Evolutionary conservation across 2,797 vertebrate genomes (phyloP).

Genomic region (Myripristis murdjan): DNA sequence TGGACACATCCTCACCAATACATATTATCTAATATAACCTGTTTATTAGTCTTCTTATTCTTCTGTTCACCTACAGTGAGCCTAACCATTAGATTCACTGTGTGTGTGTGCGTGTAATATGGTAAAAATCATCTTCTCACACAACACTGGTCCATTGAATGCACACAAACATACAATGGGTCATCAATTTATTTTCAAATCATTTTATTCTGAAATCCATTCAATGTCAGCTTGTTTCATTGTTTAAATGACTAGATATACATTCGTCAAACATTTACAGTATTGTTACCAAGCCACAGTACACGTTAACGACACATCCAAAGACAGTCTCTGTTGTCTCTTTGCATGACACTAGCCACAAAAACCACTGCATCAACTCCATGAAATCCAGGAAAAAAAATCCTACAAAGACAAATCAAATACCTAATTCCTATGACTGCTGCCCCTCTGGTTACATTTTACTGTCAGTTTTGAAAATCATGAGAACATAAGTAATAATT

Average conservation of each 20-base stretch:
- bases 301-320: constrained; percentile 76
- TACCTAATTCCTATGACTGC: constrained; percentile 67
- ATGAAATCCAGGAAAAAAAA: constrained; percentile 43
- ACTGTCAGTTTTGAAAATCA: constrained; percentile 44
- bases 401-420: constrained; percentile 40
- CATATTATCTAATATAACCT: no score
- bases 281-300: constrained; percentile 81
- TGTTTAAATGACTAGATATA: constrained; percentile 83
- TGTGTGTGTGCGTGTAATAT: background rate
- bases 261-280: constrained; percentile 86
- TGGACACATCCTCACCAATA: no score
- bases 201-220: constrained; percentile 85
- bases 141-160: background rate
- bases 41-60: no score
- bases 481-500: constrained; percentile 30
- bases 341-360: constrained; percentile 66
- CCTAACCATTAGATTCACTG: no score
- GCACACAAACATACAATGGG: constrained; percentile 7
- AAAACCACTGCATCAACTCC: constrained; percentile 65
- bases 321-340: constrained; percentile 56
- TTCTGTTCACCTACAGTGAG: no score
- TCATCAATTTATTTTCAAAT: constrained; percentile 71
- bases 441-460: constrained; percentile 41
- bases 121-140: background rate
- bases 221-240: constrained; percentile 77